Base-by-base conservation (phyloP, 2,113 vertebrate species). In the Peucedramus taeniatus region DNA sequence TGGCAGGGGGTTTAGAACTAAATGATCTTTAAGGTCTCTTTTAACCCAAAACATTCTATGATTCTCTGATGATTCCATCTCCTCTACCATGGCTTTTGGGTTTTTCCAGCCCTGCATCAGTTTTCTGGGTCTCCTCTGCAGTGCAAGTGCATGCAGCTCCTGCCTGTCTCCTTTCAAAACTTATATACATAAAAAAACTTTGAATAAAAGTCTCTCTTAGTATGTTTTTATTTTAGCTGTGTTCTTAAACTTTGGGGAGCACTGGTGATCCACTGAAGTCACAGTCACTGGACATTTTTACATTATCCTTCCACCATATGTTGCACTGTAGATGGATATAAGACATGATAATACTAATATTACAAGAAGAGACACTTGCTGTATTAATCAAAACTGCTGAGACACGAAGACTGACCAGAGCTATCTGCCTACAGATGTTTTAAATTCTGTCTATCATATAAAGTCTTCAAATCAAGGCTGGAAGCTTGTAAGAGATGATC, bases 381-480 rank as follows among this genome's bases (percentile, higher is more conserved):
- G 42, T 66, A 51, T 66, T 59, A 86, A 94, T 63, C 76, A 95
- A 90, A 94, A 66, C 68, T 92, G 54, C 71, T 90, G 83, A 92
- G 77, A 83, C 71, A 77, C 1, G 6, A 45, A 50, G 56, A 63
- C 35, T 88, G 71, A 63, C 19, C 17, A 66, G 24, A 80, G 35
- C 28, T 40, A 57, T 64, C 24, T 89, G 44, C 39, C 26, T 42
- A 77, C 17, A 47, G 66, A 71, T 24, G 33, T 17, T 45, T 33
- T 66, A 89, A 68, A 50, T 78, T 75, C n/a, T 80, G 4, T 49
- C 65, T 69, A 31, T 81, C 79, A 86, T 42, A 64, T 28, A 30
- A 88, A 83, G 83, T 93, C 83, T 94, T 92, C 85, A 94, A 72
- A 83, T 50, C 45, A 83, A 83, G 75, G 35, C 50, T 88, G 75